Conservation (phyloP, 1,140 invertebrate species). For the Hycleus phaleratus region DNA sequence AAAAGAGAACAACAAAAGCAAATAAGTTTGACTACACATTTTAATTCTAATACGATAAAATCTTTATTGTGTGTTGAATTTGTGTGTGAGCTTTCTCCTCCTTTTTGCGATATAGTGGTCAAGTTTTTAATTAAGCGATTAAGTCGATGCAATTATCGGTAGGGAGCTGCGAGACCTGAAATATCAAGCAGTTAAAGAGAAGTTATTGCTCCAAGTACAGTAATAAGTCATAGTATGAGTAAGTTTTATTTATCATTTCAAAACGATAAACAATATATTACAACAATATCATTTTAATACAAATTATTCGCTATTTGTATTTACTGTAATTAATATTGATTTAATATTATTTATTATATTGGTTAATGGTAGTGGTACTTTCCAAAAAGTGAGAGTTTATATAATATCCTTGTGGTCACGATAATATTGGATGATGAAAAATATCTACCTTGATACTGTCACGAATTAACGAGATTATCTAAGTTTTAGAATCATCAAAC, state of each 20-base stretch:
- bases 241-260: constrained; percentile 8
- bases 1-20: too few relatives aligned
- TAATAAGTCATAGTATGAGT: constrained; percentile 11
- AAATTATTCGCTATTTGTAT: constrained; percentile 13
- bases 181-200: constrained; percentile 14
- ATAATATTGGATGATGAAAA: constrained; percentile 15
- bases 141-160: too few relatives aligned
- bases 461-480: constrained; percentile 11
- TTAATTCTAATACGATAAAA: too few relatives aligned
- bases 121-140: too few relatives aligned
- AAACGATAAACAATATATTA: constrained; percentile 4
- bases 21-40: too few relatives aligned
- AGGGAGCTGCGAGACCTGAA: neutral
- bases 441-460: constrained; percentile 15
- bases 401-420: constrained; percentile 8
- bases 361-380: constrained; percentile 7
- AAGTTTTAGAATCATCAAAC: constrained; percentile 7
- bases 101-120: too few relatives aligned
- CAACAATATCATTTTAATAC: constrained; percentile 6
- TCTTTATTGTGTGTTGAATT: too few relatives aligned
- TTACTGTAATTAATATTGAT: constrained; percentile 11
- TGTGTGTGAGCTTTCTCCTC: too few relatives aligned
- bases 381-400: constrained; percentile 14
- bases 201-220: constrained; percentile 8
- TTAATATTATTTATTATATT: constrained; percentile 13